Percentiles rank a stretch among this genome's conserved stretches.
Conservation (phyloP, 2,888 invertebrate species). For the Tipula confusa region DNA sequence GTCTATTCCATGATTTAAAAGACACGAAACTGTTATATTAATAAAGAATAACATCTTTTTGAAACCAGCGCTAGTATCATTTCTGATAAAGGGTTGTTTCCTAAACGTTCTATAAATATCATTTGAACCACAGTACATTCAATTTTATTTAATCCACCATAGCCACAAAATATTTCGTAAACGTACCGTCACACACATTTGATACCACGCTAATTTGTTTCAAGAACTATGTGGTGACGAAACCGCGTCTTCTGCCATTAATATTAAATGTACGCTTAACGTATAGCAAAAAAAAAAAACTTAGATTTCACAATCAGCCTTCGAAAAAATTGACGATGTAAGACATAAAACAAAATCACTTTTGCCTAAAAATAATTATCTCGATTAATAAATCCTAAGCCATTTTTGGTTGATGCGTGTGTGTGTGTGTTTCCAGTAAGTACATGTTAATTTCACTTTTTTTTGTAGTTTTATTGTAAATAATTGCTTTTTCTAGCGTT, state of each 20-base stretch:
- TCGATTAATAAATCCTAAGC: neutral
- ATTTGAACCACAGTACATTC: no score
- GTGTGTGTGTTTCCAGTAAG: neutral
- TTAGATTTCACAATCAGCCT: slow-evolving; percentile 4
- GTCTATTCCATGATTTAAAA: no score
- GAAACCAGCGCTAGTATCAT: no score
- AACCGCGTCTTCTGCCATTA: neutral
- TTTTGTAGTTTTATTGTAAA: neutral
- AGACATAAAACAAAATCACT: slow-evolving; percentile 1
- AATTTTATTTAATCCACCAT: no score
- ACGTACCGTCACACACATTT: neutral
- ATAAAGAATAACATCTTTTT: no score
- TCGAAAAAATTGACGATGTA: slow-evolving; percentile 20
- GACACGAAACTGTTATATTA: no score
- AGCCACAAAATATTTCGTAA: no score
- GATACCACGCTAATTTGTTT: neutral
- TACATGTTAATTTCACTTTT: slow-evolving; percentile 7
- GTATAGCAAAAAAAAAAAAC: neutral
- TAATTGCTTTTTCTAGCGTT: slow-evolving; percentile 4
- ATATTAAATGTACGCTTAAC: neutral
- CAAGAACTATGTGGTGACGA: neutral
- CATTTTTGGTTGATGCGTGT: neutral
- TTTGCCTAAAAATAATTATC: slow-evolving; percentile 14
- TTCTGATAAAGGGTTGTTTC: no score
- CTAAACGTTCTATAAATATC: no score